These are phyloP conservation scores for Frankliniella fusca DNA, from an alignment of 2,888 invertebrate genomes.

Conservation along the genomic window DNA sequence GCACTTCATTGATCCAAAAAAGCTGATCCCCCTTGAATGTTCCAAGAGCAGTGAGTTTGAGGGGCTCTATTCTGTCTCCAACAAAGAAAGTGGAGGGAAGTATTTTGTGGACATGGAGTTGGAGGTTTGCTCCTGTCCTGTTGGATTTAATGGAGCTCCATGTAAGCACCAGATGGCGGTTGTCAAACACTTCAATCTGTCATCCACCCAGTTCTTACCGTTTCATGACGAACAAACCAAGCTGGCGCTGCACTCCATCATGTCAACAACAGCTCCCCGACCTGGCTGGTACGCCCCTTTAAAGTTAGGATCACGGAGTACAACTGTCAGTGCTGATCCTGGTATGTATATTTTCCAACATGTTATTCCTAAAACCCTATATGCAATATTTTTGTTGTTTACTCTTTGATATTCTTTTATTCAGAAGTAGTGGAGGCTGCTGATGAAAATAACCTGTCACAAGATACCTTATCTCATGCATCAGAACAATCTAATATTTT, in stretches of 20 bases:
- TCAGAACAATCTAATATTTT: neutral
- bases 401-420: neutral
- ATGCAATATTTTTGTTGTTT: neutral
- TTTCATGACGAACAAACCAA: neutral
- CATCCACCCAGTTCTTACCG: neutral
- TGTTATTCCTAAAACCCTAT: neutral
- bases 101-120: neutral
- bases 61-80: neutral
- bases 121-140: neutral
- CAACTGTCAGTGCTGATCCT: neutral
- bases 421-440: neutral
- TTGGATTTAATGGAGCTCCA: neutral
- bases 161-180: too few relatives aligned
- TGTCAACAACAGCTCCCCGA: slow-evolving; percentile 1
- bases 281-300: slow-evolving; percentile 5
- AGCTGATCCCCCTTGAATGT: neutral
- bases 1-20: neutral
- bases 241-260: neutral
- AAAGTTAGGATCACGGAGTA: neutral
- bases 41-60: neutral
- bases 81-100: neutral
- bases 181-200: neutral
- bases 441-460: neutral
- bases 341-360: neutral
- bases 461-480: neutral